These are phyloP conservation scores for Actinernus sp. DNA, from an alignment of 92 coral and sea anemone species.

Conservation along the genomic window DNA sequence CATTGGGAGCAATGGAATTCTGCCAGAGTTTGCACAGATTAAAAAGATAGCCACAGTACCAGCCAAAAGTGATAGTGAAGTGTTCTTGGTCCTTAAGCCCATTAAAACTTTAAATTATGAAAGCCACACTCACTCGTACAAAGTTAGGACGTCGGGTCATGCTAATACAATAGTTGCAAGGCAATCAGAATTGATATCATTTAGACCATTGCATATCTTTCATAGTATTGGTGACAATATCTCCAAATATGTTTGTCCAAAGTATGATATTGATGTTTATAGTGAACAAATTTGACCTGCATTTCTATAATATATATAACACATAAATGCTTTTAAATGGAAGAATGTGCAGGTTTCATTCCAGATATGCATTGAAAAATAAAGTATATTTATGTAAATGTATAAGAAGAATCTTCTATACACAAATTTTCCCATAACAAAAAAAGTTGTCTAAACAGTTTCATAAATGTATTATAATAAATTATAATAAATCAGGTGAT, in stretches of 20 bases:
- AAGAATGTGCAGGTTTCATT: too few relatives aligned
- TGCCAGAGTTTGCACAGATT: too few relatives aligned
- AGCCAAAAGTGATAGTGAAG: background rate
- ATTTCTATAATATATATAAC: too few relatives aligned
- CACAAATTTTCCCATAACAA: too few relatives aligned
- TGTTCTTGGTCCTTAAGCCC: background rate
- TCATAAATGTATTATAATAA: too few relatives aligned
- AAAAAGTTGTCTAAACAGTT: too few relatives aligned
- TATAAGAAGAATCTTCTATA: too few relatives aligned
- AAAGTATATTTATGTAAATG: too few relatives aligned
- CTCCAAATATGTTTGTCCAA: background rate
- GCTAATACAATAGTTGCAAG: background rate
- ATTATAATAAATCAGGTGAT: too few relatives aligned
- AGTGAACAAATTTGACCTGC: background rate
- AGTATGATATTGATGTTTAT: background rate
- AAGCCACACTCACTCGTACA: background rate
- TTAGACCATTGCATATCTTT: background rate
- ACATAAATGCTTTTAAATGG: too few relatives aligned
- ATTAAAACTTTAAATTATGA: background rate
- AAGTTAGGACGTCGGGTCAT: background rate
- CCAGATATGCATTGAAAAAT: too few relatives aligned
- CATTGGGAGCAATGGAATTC: background rate
- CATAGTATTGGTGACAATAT: background rate
- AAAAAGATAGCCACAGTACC: too few relatives aligned
- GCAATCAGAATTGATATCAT: background rate